Percentiles rank a stretch among this genome's conserved stretches.
Evolutionary conservation across 2,797 vertebrate species (phyloP).

Genomic region (Anguilla anguilla): DNA sequence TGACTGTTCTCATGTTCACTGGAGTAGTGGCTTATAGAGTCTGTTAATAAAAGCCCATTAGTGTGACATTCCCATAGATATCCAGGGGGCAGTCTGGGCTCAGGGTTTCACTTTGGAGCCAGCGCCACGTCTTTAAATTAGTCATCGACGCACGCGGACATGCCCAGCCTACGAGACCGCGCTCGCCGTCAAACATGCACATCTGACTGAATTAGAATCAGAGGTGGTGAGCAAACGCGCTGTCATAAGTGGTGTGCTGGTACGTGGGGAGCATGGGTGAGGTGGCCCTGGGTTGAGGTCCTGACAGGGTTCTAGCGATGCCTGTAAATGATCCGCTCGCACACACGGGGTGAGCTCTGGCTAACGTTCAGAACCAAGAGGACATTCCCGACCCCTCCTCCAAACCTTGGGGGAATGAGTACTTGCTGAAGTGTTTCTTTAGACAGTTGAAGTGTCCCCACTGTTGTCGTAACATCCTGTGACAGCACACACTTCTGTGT

Average conservation of each 20-base stretch:
- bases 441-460: too few relatives aligned
- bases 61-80: not conserved
- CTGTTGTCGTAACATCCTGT: too few relatives aligned
- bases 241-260: not conserved
- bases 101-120: not conserved
- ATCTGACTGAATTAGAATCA: not conserved
- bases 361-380: too few relatives aligned
- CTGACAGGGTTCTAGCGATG: not conserved
- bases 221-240: not conserved
- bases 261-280: not conserved
- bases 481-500: too few relatives aligned
- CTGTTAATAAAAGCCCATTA: not conserved
- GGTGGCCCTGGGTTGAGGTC: not conserved
- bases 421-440: too few relatives aligned
- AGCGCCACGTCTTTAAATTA: not conserved
- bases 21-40: too few relatives aligned
- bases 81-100: not conserved
- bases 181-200: not conserved
- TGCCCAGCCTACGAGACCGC: not conserved
- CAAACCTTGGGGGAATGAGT: too few relatives aligned
- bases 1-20: too few relatives aligned
- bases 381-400: too few relatives aligned
- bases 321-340: not conserved
- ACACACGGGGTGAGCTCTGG: not conserved
- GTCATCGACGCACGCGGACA: not conserved